Conservation (phyloP, 2,113 vertebrate genomes). For the Corythoichthys intestinalis region DNA sequence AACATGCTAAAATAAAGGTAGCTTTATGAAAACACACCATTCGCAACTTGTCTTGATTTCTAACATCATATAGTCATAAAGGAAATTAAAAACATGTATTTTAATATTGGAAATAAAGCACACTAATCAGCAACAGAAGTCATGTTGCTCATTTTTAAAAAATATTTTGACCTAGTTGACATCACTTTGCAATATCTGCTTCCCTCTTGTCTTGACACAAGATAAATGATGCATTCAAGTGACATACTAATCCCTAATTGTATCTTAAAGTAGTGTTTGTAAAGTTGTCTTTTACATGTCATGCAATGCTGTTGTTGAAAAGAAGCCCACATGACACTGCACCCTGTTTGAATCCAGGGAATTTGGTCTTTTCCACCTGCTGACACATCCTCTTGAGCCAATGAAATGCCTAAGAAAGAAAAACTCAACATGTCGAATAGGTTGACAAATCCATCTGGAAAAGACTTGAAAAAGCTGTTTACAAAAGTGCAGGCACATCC, state of each 20-base stretch:
- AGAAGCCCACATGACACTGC: no score
- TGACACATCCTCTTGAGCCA: constrained; percentile 25
- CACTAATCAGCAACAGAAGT: no score
- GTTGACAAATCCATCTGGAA: background rate
- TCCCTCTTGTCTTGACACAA: constrained; percentile 27
- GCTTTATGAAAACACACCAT: no score
- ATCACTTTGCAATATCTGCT: constrained; percentile 31
- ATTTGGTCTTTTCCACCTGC: background rate
- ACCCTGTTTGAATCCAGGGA: constrained; percentile 34
- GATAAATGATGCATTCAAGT: constrained; percentile 30
- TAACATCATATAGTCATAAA: no score
- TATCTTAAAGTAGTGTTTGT: constrained; percentile 45
- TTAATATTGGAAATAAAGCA: no score
- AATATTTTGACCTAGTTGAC: no score
- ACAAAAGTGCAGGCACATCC: background rate
- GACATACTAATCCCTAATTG: constrained; percentile 33
- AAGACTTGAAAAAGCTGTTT: background rate
- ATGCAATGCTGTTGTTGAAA: constrained; percentile 5
- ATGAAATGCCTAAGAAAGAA: background rate
- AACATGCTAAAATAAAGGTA: no score
- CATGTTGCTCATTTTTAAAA: no score
- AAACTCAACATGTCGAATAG: background rate
- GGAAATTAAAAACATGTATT: no score
- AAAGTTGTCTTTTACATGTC: constrained; percentile 51
- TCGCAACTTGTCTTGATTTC: no score